phyloP scores from a whole-genome alignment of 2,113 vertebrate species.

The Phylloscopus whistleri region DNA sequence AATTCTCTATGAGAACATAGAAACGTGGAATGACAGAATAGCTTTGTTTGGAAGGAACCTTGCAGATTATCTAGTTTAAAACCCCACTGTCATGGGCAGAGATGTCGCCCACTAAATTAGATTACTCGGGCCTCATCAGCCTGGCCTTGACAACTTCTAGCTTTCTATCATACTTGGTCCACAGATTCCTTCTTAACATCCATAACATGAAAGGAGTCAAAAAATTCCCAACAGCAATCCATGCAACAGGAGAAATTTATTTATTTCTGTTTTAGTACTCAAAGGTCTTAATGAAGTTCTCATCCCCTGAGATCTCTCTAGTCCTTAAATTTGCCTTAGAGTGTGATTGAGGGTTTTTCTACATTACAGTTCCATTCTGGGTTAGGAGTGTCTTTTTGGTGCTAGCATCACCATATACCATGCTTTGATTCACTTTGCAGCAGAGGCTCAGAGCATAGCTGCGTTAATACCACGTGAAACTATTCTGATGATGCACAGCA shows the following conservation, averaged over 20 bases:
- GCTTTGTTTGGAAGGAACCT: background rate
- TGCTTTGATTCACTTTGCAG: background rate
- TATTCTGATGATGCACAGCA: background rate
- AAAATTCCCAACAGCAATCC: background rate
- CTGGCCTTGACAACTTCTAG: background rate
- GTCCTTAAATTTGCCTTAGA: background rate
- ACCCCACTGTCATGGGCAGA: background rate
- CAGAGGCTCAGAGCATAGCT: background rate
- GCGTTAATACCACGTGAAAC: background rate
- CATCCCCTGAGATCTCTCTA: background rate
- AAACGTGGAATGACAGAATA: background rate
- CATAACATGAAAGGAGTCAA: background rate
- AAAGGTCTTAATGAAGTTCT: background rate
- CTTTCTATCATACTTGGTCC: background rate
- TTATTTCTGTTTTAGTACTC: background rate
- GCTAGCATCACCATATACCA: fast-evolving
- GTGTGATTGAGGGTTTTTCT: fast-evolving
- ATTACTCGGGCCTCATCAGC: background rate
- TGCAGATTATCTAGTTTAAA: background rate
- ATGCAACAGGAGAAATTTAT: background rate
- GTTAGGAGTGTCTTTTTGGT: background rate
- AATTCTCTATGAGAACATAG: background rate
- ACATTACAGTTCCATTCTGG: background rate
- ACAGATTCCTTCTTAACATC: background rate
- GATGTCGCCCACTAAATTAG: background rate